Evolutionary conservation across 2,888 invertebrate genomes (phyloP).

Genomic region (Anagyrus pseudococci): DNA sequence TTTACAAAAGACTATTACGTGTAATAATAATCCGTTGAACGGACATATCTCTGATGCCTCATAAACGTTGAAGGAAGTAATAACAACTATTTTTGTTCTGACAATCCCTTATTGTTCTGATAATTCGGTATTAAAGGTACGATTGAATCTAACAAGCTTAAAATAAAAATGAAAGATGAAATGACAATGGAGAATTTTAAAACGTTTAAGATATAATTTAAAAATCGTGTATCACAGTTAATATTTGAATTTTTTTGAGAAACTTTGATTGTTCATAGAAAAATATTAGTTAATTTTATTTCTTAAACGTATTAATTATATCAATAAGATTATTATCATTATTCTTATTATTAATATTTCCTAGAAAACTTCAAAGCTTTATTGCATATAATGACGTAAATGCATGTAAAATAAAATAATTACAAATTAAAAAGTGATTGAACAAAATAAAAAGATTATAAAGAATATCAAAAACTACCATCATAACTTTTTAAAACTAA

Average conservation of each 20-base stretch:
- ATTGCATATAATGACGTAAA: slow-evolving; percentile 33
- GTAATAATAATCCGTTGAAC: slow-evolving; percentile 38
- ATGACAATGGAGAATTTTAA: slow-evolving; percentile 9
- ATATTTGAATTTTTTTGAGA: slow-evolving; percentile 29
- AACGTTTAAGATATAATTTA: slow-evolving; percentile 24
- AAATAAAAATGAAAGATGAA: slow-evolving; percentile 38
- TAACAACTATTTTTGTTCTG: slow-evolving; percentile 37
- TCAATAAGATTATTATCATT: not conserved
- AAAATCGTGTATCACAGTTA: slow-evolving; percentile 30
- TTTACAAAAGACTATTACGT: slow-evolving; percentile 39
- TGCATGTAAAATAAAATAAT: slow-evolving; percentile 21
- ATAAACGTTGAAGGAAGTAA: slow-evolving; percentile 38
- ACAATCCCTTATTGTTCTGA: slow-evolving; percentile 32
- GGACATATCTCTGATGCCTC: slow-evolving; percentile 38
- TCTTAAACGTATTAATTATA: not conserved
- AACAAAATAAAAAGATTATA: too few species aligned
- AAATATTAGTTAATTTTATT: too few species aligned
- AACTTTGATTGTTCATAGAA: not conserved
- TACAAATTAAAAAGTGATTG: too few species aligned
- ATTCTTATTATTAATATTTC: not conserved
- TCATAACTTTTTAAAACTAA: too few species aligned
- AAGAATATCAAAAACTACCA: too few species aligned
- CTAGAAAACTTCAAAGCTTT: slow-evolving; percentile 25
- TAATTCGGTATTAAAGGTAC: slow-evolving; percentile 15
- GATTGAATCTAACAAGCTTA: slow-evolving; percentile 39